Base-by-base conservation (phyloP, 2,113 vertebrate genomes). In the Litocranius walleri region DNA sequence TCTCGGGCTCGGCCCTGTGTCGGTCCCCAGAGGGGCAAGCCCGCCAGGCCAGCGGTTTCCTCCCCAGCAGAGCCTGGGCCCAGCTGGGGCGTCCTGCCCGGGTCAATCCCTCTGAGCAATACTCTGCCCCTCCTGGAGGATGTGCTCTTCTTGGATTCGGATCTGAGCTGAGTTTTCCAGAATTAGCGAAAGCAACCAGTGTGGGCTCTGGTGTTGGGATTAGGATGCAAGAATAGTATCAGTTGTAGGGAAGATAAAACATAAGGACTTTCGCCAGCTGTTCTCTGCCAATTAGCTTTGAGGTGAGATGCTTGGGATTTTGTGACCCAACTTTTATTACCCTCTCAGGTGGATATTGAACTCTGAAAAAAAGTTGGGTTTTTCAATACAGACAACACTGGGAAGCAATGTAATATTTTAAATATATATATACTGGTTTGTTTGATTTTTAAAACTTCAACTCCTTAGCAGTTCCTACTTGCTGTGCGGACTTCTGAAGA, bases 11-110 rank as follows among this genome's bases (percentile, higher is more conserved):
- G 7, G 62, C 62, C 71, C 21, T 1, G 21, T 25, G 71, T 74
- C 21, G 36, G n/a, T n/a, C 27, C 5, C 0, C 0, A 0, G 57
- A 57, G 57, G 2, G 45, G 54, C 29, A 6, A 48, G 8, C 54
- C 8, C 0, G 4, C 27, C 10, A 1, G 6, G 56, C 33, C 13
- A 0, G 29, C 0, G n/a, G 52, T 3, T 29, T 14, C 86, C n/a
- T 59, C 45, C 2, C n/a, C 21, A 40, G 36, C 43, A 30, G 27
- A 78, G 27, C 77, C 25, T 2, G 14, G 27, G 43, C 77, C 27
- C 77, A 48, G 43, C 29, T 10, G 29, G 77, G 8, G 4, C 4
- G 0, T 10, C 27, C 29, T 1, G 8, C 45, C 29, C 1, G 5
- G 21, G 27, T 10, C 77, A 78, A 0, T 30, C 77, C 27, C 77